A percentile compares a stretch with the other conserved stretches of the same genome.
These are phyloP conservation scores for Melanocharis versteri DNA, from an alignment of 2,113 vertebrate species.

Conservation along the genomic window DNA sequence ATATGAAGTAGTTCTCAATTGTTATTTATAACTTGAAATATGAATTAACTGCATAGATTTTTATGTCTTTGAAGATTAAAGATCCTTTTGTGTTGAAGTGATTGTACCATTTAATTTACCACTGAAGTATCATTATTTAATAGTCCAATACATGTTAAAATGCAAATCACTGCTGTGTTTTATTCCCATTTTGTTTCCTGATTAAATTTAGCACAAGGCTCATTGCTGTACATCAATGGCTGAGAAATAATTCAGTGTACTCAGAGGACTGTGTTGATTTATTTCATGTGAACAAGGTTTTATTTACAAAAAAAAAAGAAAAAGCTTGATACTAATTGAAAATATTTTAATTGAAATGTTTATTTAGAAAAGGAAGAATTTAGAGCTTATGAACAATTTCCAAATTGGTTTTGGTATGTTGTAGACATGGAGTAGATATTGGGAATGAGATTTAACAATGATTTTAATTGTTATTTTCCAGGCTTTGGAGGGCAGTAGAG, in stretches of 20 bases:
- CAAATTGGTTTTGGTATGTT: background rate
- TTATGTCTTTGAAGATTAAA: background rate
- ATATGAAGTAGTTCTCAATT: background rate
- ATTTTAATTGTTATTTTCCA: slow-evolving; percentile 49
- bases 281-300: background rate
- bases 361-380: background rate
- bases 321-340: background rate
- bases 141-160: background rate
- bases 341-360: background rate
- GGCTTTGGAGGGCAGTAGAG: slow-evolving; percentile 86
- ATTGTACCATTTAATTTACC: background rate
- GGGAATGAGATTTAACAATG: background rate
- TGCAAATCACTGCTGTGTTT: background rate
- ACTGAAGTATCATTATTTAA: background rate
- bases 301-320: background rate
- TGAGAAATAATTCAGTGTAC: background rate
- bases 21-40: background rate
- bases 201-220: background rate
- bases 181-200: background rate
- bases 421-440: no score
- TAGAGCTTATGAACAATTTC: background rate
- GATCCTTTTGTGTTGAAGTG: background rate
- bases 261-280: background rate
- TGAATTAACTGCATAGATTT: background rate
- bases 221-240: background rate